phyloP scores from a whole-genome alignment of 2,113 vertebrate genomes.

The Corythaeola cristata region DNA sequence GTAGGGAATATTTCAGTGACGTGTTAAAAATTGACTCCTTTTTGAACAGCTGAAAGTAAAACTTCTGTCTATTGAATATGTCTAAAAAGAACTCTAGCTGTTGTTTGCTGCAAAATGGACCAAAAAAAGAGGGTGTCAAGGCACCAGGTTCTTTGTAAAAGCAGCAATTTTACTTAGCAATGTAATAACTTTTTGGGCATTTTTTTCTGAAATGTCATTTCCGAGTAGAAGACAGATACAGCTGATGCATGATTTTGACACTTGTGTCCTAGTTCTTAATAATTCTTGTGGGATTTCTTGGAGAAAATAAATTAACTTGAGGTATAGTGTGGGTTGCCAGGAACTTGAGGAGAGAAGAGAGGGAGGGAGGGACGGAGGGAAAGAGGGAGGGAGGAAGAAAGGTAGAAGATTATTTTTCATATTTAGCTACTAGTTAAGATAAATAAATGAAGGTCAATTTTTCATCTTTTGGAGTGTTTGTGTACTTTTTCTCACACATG shows the following conservation, averaged over 20 bases:
- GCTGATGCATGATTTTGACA: background rate
- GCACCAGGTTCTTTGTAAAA: background rate
- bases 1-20: background rate
- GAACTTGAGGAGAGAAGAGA: background rate
- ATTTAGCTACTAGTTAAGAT: background rate
- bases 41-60: background rate
- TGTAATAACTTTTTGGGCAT: background rate
- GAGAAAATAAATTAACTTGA: background rate
- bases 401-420: background rate
- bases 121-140: background rate
- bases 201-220: background rate
- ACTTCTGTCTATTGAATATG: background rate
- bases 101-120: background rate
- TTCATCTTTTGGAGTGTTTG: background rate
- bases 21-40: background rate
- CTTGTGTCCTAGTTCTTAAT: conserved; percentile 15
- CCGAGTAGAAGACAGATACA: background rate
- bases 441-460: background rate
- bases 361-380: no score
- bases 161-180: background rate
- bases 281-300: background rate
- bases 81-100: background rate
- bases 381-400: no score
- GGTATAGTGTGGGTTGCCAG: background rate
- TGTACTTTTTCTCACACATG: background rate